These are phyloP conservation scores for Abramis brama DNA, from an alignment of 2,113 vertebrate genomes.

Conservation along the genomic window DNA sequence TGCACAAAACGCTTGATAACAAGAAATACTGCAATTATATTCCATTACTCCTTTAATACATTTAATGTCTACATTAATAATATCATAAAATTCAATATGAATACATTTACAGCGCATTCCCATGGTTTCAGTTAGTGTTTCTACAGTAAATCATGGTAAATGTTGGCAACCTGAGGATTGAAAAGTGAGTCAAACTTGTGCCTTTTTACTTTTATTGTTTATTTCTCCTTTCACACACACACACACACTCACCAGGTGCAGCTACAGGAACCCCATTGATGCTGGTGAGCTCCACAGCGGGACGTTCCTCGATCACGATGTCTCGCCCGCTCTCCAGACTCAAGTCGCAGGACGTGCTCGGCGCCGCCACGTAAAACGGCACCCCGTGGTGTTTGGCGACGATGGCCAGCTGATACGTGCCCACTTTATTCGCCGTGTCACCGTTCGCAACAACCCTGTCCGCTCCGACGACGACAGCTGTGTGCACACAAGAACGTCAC, in stretches of 20 bases:
- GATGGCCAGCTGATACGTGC: conserved; percentile 90
- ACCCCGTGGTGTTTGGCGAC: conserved; percentile 82
- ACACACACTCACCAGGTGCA: conserved; percentile 74
- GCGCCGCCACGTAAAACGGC: conserved; percentile 91
- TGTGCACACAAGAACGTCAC: conserved; percentile 10
- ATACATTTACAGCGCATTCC: too few relatives aligned
- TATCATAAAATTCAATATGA: too few relatives aligned
- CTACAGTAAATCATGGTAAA: too few relatives aligned
- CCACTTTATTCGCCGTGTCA: conserved; percentile 91
- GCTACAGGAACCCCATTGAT: conserved; percentile 82
- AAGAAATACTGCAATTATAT: too few relatives aligned
- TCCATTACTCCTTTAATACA: too few relatives aligned
- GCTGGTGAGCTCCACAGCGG: conserved; percentile 82
- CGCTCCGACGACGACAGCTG: conserved; percentile 88
- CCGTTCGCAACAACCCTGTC: conserved; percentile 89
- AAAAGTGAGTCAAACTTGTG: too few relatives aligned
- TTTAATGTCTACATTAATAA: too few relatives aligned
- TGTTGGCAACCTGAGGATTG: too few relatives aligned
- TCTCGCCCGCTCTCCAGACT: conserved; percentile 77
- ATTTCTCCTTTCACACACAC: background rate
- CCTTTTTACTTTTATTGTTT: too few relatives aligned
- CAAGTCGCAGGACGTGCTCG: conserved; percentile 87
- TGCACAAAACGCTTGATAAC: too few relatives aligned
- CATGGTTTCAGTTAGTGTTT: too few relatives aligned
- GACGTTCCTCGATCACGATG: conserved; percentile 88